Conservation (phyloP, 2,113 vertebrate genomes). For the Engystomops pustulosus region DNA sequence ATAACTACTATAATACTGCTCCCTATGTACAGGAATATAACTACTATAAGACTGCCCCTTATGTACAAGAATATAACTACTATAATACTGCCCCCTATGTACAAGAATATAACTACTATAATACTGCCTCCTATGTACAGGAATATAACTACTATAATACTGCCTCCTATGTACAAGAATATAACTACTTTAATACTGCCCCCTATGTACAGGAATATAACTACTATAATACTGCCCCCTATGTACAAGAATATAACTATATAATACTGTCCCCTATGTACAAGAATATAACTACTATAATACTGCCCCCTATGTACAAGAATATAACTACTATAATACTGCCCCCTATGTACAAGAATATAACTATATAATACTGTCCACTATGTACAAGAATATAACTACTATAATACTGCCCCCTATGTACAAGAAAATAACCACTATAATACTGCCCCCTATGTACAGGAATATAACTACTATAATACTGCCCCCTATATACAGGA, state of each 20-base stretch:
- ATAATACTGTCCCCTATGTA: neutral
- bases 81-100: neutral
- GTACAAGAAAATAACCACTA: conserved; percentile 2
- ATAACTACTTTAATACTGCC: conserved; percentile 12
- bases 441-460: neutral
- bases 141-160: conserved; percentile 24
- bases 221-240: conserved; percentile 15
- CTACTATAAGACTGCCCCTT: neutral
- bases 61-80: conserved; percentile 18
- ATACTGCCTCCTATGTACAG: neutral
- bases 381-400: conserved; percentile 21
- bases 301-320: neutral
- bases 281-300: conserved; percentile 3
- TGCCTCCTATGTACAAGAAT: conserved; percentile 11
- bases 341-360: neutral
- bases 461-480: conserved; percentile 18
- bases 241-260: conserved; percentile 11
- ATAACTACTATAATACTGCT: conserved; percentile 8
- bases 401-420: neutral
- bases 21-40: neutral
- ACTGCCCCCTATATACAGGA: conserved; percentile 3
- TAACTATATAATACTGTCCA: neutral
- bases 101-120: conserved; percentile 17
- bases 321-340: conserved; percentile 14
- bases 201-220: conserved; percentile 1